phyloP scores from a whole-genome alignment of 2,797 vertebrate genomes.

The Coranthus polyacanthus region DNA sequence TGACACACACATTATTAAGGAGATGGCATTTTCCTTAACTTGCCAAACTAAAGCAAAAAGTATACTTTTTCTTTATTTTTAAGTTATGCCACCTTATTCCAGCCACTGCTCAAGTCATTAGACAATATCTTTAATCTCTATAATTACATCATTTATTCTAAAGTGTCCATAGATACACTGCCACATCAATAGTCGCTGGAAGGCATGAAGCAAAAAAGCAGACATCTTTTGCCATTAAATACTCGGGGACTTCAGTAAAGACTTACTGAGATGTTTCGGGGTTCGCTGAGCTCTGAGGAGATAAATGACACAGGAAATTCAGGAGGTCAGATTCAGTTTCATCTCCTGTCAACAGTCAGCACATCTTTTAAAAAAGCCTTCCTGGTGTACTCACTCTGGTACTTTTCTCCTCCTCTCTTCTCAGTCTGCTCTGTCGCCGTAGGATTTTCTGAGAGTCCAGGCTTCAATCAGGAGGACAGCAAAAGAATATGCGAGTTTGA shows the following conservation, averaged over 20 bases:
- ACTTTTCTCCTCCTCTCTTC: constrained; percentile 36
- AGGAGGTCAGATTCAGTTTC: constrained; percentile 60
- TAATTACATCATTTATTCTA: not conserved
- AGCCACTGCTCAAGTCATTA: too few relatives aligned
- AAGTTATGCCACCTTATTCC: too few relatives aligned
- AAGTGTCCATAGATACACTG: not conserved
- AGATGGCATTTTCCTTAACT: too few relatives aligned
- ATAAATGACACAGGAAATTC: constrained; percentile 32
- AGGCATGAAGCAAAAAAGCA: constrained; percentile 5
- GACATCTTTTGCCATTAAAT: constrained; percentile 1
- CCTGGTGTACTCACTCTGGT: constrained; percentile 53
- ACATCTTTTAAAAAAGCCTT: constrained; percentile 15
- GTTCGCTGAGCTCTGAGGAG: constrained; percentile 53
- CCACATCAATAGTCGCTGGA: not conserved
- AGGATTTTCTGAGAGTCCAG: constrained; percentile 66
- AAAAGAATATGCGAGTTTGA: not conserved
- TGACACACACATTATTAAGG: too few relatives aligned
- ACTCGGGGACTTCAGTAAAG: not conserved
- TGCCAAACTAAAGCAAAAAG: too few relatives aligned
- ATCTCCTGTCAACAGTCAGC: constrained; percentile 44
- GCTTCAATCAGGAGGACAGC: constrained; percentile 52
- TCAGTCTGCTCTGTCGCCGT: constrained; percentile 48
- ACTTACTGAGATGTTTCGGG: constrained; percentile 73
- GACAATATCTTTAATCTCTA: too few relatives aligned
- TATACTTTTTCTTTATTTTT: not conserved